A percentile compares a stretch with the other conserved stretches of the same genome.
These are phyloP conservation scores for Daktulosphaira vitifoliae DNA, from an alignment of 1,140 invertebrate species.

Conservation along the genomic window DNA sequence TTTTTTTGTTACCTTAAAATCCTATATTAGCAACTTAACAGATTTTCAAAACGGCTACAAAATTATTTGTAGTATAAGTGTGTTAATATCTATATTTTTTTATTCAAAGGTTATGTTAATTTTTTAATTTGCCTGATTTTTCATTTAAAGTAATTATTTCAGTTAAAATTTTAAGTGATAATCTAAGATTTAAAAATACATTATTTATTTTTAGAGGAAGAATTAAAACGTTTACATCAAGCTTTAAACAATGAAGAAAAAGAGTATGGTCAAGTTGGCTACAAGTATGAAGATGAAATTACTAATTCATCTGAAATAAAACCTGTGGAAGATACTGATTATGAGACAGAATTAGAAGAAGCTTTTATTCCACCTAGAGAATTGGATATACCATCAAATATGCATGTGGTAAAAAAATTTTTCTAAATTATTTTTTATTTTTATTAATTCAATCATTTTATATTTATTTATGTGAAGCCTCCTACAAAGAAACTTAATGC, in stretches of 20 bases:
- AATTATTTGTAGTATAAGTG: not conserved
- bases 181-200: not conserved
- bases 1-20: too few species aligned
- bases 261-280: constrained; percentile 69
- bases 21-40: too few species aligned
- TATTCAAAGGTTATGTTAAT: not conserved
- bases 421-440: not conserved
- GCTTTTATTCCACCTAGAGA: constrained; percentile 59
- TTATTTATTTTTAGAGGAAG: constrained; percentile 63
- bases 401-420: constrained; percentile 52
- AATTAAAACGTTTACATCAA: constrained; percentile 75
- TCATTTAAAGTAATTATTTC: too few species aligned
- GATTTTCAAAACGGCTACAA: too few species aligned
- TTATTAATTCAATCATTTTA: constrained; percentile 23
- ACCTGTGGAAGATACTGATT: constrained; percentile 43
- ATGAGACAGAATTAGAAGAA: constrained; percentile 53
- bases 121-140: too few species aligned
- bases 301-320: constrained; percentile 37
- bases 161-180: too few species aligned
- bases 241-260: constrained; percentile 53
- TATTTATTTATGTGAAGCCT: constrained; percentile 62
- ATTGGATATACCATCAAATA: constrained; percentile 62
- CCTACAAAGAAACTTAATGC: constrained; percentile 81
- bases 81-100: not conserved
- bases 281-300: constrained; percentile 58